phyloP scores from a whole-genome alignment of 1,140 invertebrate genomes.

The Nymphalis io region DNA sequence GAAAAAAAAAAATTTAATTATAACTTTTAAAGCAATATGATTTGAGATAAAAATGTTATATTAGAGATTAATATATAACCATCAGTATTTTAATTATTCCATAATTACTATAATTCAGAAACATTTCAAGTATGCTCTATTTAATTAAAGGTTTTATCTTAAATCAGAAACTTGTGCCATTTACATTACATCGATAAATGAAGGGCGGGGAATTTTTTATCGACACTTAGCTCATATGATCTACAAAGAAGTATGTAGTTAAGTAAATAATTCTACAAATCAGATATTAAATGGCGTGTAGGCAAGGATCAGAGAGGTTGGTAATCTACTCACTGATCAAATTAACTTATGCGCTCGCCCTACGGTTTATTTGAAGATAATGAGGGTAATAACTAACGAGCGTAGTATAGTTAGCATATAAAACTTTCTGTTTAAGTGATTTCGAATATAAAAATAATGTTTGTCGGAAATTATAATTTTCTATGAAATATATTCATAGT shows the following conservation, averaged over 20 bases:
- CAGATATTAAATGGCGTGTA: constrained; percentile 57
- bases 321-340: constrained; percentile 64
- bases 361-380: constrained; percentile 61
- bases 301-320: constrained; percentile 23
- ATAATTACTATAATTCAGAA: too few species aligned
- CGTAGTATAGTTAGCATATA: constrained; percentile 48
- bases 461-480: neutral
- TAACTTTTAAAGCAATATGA: too few species aligned
- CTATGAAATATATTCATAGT: too few species aligned
- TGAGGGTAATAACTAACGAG: constrained; percentile 61
- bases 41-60: too few species aligned
- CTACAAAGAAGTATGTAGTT: constrained; percentile 31
- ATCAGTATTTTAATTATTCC: too few species aligned
- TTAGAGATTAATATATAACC: too few species aligned
- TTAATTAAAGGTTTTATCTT: too few species aligned
- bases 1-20: too few species aligned
- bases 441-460: constrained; percentile 3
- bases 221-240: constrained; percentile 11
- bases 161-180: neutral
- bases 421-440: constrained; percentile 25
- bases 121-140: too few species aligned
- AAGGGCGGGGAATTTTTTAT: constrained; percentile 12
- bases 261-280: constrained; percentile 66
- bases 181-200: constrained; percentile 6
- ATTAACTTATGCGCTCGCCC: constrained; percentile 57